Conservation (phyloP, 1,140 invertebrate genomes). For the Chrysomallon squamiferum region DNA sequence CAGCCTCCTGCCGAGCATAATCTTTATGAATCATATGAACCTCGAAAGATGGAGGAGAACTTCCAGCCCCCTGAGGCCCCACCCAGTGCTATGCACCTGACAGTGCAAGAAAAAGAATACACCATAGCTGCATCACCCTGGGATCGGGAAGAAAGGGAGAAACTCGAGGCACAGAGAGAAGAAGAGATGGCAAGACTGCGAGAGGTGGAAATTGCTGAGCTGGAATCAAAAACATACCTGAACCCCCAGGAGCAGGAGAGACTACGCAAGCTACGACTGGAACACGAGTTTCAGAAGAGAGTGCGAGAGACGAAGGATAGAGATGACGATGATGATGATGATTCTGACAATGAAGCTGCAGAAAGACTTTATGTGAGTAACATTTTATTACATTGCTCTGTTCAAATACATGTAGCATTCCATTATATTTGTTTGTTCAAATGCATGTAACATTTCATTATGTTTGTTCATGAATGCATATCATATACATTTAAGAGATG, state of each 20-base stretch:
- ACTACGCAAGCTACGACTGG: conserved; percentile 51
- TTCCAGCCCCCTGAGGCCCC: background rate
- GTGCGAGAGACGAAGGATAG: conserved; percentile 52
- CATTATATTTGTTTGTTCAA: background rate
- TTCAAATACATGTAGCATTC: too few species aligned
- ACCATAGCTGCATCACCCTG: conserved; percentile 42
- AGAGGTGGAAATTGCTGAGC: conserved; percentile 50
- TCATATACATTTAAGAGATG: too few species aligned
- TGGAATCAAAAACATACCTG: conserved; percentile 49
- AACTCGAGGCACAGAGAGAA: conserved; percentile 45
- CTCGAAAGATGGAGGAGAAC: conserved; percentile 2
- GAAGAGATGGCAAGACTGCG: conserved; percentile 39
- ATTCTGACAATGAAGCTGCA: conserved; percentile 47
- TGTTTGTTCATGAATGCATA: too few species aligned
- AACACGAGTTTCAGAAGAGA: conserved; percentile 60
- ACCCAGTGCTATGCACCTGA: conserved; percentile 8
- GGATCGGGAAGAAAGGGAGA: conserved; percentile 58
- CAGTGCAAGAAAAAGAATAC: background rate
- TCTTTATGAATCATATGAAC: conserved; percentile 41
- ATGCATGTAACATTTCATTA: background rate
- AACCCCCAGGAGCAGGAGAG: conserved; percentile 55
- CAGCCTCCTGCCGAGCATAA: conserved; percentile 35
- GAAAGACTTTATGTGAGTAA: conserved; percentile 44
- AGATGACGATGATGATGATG: conserved; percentile 53
- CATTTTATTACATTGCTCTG: background rate